Conservation (phyloP, 1,140 invertebrate species). For the Hestina assimilis region DNA sequence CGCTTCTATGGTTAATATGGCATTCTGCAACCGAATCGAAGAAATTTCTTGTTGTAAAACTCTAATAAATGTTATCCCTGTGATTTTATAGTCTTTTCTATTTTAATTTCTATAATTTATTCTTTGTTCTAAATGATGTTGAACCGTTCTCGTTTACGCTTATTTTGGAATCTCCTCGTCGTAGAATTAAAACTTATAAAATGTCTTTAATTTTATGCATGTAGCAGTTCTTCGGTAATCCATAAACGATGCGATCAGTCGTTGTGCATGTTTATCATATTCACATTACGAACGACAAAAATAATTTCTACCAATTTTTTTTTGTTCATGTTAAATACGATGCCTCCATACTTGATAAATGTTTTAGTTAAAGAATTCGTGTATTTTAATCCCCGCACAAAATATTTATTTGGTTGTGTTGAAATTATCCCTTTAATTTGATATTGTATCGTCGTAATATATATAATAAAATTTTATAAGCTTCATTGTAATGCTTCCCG, state of each 20-base stretch:
- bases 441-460: background rate
- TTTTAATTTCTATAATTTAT: constrained; percentile 47
- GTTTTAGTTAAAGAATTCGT: background rate
- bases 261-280: constrained; percentile 36
- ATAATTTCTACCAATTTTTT: background rate
- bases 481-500: background rate
- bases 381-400: background rate
- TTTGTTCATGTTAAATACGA: background rate
- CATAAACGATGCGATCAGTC: constrained; percentile 24
- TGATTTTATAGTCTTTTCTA: constrained; percentile 52
- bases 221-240: constrained; percentile 28
- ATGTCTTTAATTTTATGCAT: constrained; percentile 42
- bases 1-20: constrained; percentile 32
- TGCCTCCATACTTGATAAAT: background rate
- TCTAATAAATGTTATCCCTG: constrained; percentile 51
- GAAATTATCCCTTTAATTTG: background rate
- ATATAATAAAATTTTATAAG: background rate
- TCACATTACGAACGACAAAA: constrained; percentile 25
- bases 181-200: constrained; percentile 29
- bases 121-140: constrained; percentile 34
- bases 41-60: constrained; percentile 37
- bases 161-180: constrained; percentile 30
- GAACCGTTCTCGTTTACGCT: constrained; percentile 18
- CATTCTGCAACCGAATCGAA: constrained; percentile 35
- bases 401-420: background rate